phyloP scores from a whole-genome alignment of 1,140 invertebrate species.

The Artemia franciscana region DNA sequence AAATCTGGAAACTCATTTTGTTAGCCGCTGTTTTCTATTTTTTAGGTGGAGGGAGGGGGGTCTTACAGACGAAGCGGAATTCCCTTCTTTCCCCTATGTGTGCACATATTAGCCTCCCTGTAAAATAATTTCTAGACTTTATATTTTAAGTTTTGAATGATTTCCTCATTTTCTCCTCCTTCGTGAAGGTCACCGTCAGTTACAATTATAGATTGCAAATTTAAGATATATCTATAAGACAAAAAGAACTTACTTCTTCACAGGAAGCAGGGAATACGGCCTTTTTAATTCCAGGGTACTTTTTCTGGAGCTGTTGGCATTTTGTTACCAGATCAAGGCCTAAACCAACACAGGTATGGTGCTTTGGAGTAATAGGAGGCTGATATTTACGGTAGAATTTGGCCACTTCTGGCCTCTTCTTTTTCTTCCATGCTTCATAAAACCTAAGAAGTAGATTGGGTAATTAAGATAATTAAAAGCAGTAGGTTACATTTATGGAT shows the following conservation, averaged over 20 bases:
- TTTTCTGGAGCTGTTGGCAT: constrained; percentile 27
- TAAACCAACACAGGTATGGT: constrained; percentile 68
- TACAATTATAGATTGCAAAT: too few relatives aligned
- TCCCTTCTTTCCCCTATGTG: too few relatives aligned
- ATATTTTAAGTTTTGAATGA: too few relatives aligned
- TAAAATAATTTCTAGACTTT: too few relatives aligned
- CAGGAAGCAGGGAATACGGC: constrained; percentile 55
- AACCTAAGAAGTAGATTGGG: constrained; percentile 26
- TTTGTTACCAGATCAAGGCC: constrained; percentile 46
- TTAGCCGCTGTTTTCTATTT: too few relatives aligned
- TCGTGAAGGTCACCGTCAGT: too few relatives aligned
- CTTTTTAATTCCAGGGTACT: constrained; percentile 35
- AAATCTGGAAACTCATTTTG: too few relatives aligned
- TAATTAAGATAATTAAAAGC: background rate
- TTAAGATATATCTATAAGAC: too few relatives aligned
- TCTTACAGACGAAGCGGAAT: too few relatives aligned
- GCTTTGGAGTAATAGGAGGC: constrained; percentile 43
- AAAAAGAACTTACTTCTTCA: constrained; percentile 38
- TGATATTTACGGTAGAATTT: constrained; percentile 46
- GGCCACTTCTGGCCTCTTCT: constrained; percentile 30
- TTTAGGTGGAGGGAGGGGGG: too few relatives aligned
- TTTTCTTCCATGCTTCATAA: constrained; percentile 36
- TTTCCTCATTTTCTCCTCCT: too few relatives aligned
- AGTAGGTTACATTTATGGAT: background rate
- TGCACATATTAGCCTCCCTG: too few relatives aligned